Conservation (phyloP, 2,113 vertebrate genomes). For the Apodemus speciosus region DNA sequence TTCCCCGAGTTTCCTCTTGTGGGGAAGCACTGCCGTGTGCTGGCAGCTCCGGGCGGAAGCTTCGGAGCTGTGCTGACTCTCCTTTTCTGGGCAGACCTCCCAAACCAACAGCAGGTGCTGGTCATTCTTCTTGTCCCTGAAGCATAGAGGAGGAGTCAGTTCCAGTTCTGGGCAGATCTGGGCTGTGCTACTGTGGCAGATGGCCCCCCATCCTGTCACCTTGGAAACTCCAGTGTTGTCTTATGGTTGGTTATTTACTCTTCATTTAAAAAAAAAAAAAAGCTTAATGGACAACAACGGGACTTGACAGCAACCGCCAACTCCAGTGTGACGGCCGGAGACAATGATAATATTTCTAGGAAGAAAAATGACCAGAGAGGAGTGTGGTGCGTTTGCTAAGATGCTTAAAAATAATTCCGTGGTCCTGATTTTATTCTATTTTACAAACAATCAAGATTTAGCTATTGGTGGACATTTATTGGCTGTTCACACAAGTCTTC, state of each 20-base stretch:
- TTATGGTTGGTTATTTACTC: conserved; percentile 45
- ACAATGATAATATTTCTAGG: background rate
- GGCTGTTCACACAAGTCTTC: background rate
- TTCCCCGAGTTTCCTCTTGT: background rate
- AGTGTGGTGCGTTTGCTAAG: background rate
- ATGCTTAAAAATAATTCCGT: background rate
- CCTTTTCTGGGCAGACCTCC: background rate
- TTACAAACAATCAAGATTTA: background rate
- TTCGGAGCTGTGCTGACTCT: background rate
- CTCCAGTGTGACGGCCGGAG: background rate
- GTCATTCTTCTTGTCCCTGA: background rate
- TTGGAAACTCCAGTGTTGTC: background rate
- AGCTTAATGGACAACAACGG: background rate
- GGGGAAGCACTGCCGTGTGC: background rate
- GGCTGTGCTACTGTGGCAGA: conserved; percentile 32
- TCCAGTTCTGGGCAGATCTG: background rate
- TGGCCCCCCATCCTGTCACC: conserved; percentile 54
- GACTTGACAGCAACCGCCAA: background rate
- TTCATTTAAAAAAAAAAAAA: conserved; percentile 51
- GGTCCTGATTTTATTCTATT: conserved; percentile 28
- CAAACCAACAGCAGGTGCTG: background rate
- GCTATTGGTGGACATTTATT: background rate
- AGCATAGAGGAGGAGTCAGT: background rate
- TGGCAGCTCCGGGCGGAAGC: background rate
- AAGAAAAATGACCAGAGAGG: background rate